phyloP scores from a whole-genome alignment of 2,797 vertebrate species.

The Catharus ustulatus region DNA sequence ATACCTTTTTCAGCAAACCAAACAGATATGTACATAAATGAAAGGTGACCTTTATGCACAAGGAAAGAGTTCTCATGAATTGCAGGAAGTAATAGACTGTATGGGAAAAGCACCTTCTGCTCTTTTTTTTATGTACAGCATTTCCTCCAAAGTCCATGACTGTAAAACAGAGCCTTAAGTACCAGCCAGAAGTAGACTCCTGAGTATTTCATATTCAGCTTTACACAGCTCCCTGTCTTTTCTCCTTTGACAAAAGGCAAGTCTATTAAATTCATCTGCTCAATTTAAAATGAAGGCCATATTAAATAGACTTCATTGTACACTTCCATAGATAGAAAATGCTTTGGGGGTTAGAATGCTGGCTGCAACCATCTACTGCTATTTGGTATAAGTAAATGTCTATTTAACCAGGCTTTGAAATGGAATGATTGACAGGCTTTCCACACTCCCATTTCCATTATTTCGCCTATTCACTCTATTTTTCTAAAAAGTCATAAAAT shows the following conservation, averaged over 20 bases:
- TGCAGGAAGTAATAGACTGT: slow-evolving; percentile 69
- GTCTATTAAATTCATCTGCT: slow-evolving; percentile 58
- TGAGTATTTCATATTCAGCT: slow-evolving; percentile 20
- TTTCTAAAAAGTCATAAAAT: not conserved
- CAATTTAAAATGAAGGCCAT: slow-evolving; percentile 39
- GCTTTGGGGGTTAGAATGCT: not conserved
- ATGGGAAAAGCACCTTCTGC: slow-evolving; percentile 62
- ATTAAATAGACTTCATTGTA: slow-evolving; percentile 33
- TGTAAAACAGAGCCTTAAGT: slow-evolving; percentile 43
- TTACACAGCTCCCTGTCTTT: slow-evolving; percentile 26
- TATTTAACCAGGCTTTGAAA: slow-evolving; percentile 17
- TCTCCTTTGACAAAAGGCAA: slow-evolving; percentile 27
- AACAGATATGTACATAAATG: slow-evolving; percentile 55
- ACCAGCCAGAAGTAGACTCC: slow-evolving; percentile 21
- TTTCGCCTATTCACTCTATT: not conserved
- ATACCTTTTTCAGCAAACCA: slow-evolving; percentile 55
- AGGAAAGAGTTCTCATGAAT: slow-evolving; percentile 74
- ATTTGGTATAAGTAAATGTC: slow-evolving; percentile 12
- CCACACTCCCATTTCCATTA: not conserved
- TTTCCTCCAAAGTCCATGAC: slow-evolving; percentile 42
- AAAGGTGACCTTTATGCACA: slow-evolving; percentile 74
- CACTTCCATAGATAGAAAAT: slow-evolving; percentile 15
- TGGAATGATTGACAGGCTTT: not conserved
- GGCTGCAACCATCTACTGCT: not conserved
- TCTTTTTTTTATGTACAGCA: slow-evolving; percentile 32